phyloP scores from a whole-genome alignment of 2,888 invertebrate genomes.

The Glomeris marginata region DNA sequence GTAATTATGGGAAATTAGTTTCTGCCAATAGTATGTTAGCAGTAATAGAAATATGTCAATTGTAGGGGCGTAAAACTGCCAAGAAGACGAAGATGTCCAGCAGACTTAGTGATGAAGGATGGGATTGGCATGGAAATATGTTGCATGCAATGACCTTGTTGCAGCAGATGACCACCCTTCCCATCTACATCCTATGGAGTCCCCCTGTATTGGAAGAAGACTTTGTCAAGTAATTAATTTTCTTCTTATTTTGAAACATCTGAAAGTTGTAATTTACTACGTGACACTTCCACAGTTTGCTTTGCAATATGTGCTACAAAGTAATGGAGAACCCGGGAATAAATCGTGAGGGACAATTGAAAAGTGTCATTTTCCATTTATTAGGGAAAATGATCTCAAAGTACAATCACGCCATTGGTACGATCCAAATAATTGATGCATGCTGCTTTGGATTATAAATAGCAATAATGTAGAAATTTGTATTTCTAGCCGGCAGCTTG shows the following conservation, averaged over 20 bases:
- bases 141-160: constrained; percentile 48
- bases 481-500: constrained; percentile 26
- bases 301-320: background rate
- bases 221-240: constrained; percentile 51
- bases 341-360: background rate
- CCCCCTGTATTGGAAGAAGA: constrained; percentile 68
- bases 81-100: constrained; percentile 4
- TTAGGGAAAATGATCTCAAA: constrained; percentile 63
- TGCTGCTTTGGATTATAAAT: background rate
- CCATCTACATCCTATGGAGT: constrained; percentile 59
- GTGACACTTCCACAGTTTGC: background rate
- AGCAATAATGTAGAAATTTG: too few relatives aligned
- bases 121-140: constrained; percentile 52
- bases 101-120: constrained; percentile 18
- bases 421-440: constrained; percentile 12
- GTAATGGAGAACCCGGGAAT: background rate
- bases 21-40: too few relatives aligned
- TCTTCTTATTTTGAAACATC: constrained; percentile 5
- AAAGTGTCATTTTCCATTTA: constrained; percentile 49
- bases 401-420: constrained; percentile 59
- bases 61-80: too few relatives aligned
- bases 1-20: constrained; percentile 20
- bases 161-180: constrained; percentile 50
- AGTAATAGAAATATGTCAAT: too few relatives aligned
- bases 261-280: background rate